Evolutionary conservation across 1,140 invertebrate species (phyloP).

Genomic region (Drosophila virilis): DNA sequence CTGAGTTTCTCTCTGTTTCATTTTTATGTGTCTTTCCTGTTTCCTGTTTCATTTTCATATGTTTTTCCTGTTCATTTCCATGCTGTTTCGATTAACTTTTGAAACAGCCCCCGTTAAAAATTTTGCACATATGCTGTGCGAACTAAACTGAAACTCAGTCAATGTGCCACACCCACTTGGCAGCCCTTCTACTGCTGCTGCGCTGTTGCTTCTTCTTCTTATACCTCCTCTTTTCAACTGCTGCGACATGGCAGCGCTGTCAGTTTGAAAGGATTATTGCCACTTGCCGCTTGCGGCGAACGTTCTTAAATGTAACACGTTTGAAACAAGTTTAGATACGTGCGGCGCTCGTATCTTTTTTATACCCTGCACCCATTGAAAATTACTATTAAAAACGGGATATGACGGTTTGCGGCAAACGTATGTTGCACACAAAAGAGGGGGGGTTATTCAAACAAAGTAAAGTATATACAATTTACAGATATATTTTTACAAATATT

Average conservation of each 20-base stretch:
- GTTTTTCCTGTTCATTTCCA: neutral
- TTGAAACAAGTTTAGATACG: slow-evolving; percentile 82
- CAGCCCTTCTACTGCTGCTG: slow-evolving; percentile 18
- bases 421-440: slow-evolving; percentile 7
- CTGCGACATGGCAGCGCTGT: slow-evolving; percentile 70
- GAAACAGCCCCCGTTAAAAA: slow-evolving; percentile 19
- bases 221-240: slow-evolving; percentile 14
- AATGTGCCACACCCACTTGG: slow-evolving; percentile 70
- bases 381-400: neutral
- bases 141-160: slow-evolving; percentile 57
- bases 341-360: slow-evolving; percentile 48
- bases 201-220: slow-evolving; percentile 10
- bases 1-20: no score
- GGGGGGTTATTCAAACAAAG: no score
- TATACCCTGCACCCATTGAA: slow-evolving; percentile 1
- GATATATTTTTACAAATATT: no score
- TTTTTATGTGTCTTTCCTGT: neutral
- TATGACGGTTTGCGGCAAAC: slow-evolving; percentile 23
- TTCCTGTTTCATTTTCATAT: neutral
- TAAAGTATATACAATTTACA: no score
- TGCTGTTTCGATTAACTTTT: neutral
- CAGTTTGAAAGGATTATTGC: slow-evolving; percentile 81
- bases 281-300: slow-evolving; percentile 78
- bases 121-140: slow-evolving; percentile 42
- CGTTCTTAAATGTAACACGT: slow-evolving; percentile 83